phyloP scores from a whole-genome alignment of 1,140 invertebrate species.

The Ostrea denselamellosa region DNA sequence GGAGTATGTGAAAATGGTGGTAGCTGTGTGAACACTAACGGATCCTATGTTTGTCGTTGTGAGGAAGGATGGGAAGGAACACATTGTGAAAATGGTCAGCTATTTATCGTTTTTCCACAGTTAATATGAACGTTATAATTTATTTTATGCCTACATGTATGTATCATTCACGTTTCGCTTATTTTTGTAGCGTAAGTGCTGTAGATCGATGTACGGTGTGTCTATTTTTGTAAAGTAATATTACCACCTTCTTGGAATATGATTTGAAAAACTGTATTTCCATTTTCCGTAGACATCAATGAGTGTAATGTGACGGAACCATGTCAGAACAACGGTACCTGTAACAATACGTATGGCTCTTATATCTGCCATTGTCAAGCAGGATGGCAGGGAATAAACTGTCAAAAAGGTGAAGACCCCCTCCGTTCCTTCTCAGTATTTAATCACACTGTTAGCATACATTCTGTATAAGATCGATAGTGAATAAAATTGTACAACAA shows the following conservation, averaged over 20 bases:
- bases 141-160: no score
- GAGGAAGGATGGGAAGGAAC: slow-evolving; percentile 92
- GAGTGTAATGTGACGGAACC: slow-evolving; percentile 44
- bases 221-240: no score
- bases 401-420: slow-evolving; percentile 38
- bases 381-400: slow-evolving; percentile 51
- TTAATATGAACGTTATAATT: not conserved
- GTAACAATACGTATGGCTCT: slow-evolving; percentile 48
- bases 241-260: no score
- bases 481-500: not conserved
- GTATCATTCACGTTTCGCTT: no score
- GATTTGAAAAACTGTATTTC: not conserved
- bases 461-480: no score
- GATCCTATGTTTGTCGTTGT: slow-evolving; percentile 92
- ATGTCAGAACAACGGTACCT: slow-evolving; percentile 48
- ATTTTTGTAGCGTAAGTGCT: no score
- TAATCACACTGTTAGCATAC: no score
- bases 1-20: slow-evolving; percentile 64
- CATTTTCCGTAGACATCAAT: slow-evolving; percentile 39
- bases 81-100: slow-evolving; percentile 37
- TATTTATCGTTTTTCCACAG: not conserved
- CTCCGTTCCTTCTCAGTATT: no score
- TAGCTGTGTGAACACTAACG: slow-evolving; percentile 63
- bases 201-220: no score
- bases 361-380: slow-evolving; percentile 45